These are phyloP conservation scores for Gyrodactylus bullatarudis DNA, from an alignment of 1,140 invertebrate genomes.

Conservation along the genomic window DNA sequence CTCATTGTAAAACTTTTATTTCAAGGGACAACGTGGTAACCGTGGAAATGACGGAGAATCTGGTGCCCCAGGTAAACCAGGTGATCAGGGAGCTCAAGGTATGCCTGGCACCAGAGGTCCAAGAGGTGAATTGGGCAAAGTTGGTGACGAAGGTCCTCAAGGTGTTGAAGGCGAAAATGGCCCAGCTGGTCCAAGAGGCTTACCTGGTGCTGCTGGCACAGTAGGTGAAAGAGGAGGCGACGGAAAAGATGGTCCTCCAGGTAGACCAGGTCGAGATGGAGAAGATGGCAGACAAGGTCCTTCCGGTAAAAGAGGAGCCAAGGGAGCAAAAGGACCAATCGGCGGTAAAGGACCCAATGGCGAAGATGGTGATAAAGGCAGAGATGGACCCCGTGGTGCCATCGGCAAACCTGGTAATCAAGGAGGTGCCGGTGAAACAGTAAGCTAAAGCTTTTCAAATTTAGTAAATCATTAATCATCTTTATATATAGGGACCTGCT, in stretches of 20 bases:
- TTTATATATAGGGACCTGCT: too few species aligned
- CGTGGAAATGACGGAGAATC: background rate
- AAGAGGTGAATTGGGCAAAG: background rate
- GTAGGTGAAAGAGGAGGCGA: background rate
- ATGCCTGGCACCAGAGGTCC: background rate
- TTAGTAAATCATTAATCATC: too few species aligned
- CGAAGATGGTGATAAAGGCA: background rate
- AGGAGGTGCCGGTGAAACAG: too few species aligned
- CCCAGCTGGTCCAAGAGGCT: conserved; percentile 1
- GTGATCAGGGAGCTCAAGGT: background rate
- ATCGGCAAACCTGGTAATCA: background rate
- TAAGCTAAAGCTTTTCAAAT: too few species aligned
- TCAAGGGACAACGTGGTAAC: background rate
- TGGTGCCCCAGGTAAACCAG: background rate
- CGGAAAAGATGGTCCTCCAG: conserved; percentile 1
- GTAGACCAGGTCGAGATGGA: background rate
- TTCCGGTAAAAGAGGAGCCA: background rate
- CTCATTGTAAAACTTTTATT: background rate
- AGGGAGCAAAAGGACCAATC: background rate
- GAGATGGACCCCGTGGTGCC: background rate
- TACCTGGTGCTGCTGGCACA: background rate
- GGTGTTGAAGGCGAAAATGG: background rate
- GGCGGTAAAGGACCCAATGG: background rate
- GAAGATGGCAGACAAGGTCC: background rate
- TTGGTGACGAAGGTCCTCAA: background rate